phyloP scores from a whole-genome alignment of 2,888 invertebrate species.

The Nymphalis urticae region DNA sequence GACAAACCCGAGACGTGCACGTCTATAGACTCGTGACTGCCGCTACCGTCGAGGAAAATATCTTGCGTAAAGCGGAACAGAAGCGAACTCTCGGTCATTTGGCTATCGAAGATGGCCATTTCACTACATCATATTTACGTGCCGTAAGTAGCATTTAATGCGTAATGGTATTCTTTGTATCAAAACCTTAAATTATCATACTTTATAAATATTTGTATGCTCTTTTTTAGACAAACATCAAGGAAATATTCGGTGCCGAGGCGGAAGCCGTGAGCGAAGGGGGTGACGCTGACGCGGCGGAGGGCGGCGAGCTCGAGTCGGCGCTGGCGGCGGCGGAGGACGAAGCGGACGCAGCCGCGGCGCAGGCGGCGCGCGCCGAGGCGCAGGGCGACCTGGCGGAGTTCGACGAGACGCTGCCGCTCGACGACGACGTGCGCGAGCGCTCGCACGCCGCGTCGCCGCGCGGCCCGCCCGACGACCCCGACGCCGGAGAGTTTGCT shows the following conservation, averaged over 20 bases:
- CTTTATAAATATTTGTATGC: background rate
- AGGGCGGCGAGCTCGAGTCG: slow-evolving; percentile 85
- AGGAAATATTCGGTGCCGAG: slow-evolving; percentile 93
- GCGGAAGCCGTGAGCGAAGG: slow-evolving; percentile 72
- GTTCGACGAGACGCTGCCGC: slow-evolving; percentile 96
- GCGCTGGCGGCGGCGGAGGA: slow-evolving; percentile 97
- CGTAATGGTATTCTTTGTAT: no score
- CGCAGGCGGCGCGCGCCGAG: slow-evolving; percentile 93
- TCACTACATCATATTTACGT: slow-evolving; percentile 98
- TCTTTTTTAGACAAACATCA: slow-evolving; percentile 86
- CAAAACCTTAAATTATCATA: background rate
- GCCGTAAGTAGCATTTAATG: slow-evolving; percentile 55
- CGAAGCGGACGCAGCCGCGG: slow-evolving; percentile 96
- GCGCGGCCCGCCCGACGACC: slow-evolving; percentile 27
- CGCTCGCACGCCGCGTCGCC: slow-evolving; percentile 73
- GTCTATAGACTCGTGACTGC: slow-evolving; percentile 98
- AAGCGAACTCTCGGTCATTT: slow-evolving; percentile 97
- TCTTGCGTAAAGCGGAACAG: slow-evolving; percentile 98
- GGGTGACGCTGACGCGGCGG: slow-evolving; percentile 85
- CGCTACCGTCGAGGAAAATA: slow-evolving; percentile 99
- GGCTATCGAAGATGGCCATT: slow-evolving; percentile 99
- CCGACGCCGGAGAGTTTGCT: slow-evolving; percentile 37
- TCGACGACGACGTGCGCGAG: slow-evolving; percentile 83
- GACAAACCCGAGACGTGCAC: slow-evolving; percentile 99
- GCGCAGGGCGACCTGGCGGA: slow-evolving; percentile 94